These are phyloP conservation scores for Sterna hirundo DNA, from an alignment of 2,113 vertebrate species.

Conservation along the genomic window DNA sequence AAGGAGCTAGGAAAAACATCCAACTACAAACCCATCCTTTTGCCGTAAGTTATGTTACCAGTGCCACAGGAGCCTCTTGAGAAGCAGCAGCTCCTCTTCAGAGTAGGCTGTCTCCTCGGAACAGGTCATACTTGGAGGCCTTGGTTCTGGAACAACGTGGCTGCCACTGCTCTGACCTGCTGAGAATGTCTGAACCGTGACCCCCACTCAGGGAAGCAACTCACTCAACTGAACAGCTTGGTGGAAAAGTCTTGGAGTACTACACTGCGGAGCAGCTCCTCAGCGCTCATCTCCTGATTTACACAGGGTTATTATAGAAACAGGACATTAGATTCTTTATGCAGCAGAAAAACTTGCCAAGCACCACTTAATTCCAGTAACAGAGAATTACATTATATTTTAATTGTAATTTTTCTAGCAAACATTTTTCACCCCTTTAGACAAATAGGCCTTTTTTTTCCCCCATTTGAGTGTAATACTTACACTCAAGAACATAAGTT, in stretches of 20 bases:
- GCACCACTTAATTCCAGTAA: background rate
- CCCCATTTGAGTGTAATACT: background rate
- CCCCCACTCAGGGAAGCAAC: background rate
- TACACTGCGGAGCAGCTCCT: background rate
- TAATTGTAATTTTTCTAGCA: background rate
- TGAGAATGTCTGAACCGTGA: background rate
- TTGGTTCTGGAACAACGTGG: background rate
- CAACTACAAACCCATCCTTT: background rate
- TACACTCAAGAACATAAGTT: accelerated
- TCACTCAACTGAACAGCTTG: background rate
- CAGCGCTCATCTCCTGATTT: background rate
- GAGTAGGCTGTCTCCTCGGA: background rate
- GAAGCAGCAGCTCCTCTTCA: background rate
- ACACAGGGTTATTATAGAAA: background rate
- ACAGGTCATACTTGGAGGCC: background rate
- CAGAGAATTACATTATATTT: background rate
- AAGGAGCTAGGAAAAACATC: background rate
- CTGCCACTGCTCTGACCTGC: background rate
- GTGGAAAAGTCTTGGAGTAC: background rate
- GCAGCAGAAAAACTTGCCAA: background rate
- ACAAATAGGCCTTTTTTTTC: background rate
- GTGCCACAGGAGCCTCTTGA: background rate
- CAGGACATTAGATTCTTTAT: background rate
- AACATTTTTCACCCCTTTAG: background rate
- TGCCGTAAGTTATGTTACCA: background rate